phyloP scores from a whole-genome alignment of 2,113 vertebrate species.

The Turdus rufiventris region DNA sequence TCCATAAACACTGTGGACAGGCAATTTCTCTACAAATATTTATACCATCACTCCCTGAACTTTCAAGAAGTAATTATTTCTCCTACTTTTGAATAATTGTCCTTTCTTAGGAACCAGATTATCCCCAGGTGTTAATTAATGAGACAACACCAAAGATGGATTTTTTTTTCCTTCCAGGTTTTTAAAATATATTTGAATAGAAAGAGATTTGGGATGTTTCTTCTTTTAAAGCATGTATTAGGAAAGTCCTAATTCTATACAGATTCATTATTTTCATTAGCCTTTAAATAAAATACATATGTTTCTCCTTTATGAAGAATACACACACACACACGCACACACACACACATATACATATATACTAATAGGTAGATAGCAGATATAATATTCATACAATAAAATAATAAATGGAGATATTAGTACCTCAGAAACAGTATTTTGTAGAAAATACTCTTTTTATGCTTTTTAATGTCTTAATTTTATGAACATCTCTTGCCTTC shows the following conservation, averaged over 20 bases:
- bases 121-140: constrained; percentile 8
- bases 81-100: not conserved
- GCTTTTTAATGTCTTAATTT: not conserved
- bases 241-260: not conserved
- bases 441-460: not conserved
- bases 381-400: not conserved
- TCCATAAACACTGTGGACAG: not conserved
- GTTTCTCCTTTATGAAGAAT: not conserved
- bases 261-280: not conserved
- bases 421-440: not conserved
- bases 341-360: not conserved
- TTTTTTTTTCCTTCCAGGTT: not conserved
- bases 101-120: not conserved
- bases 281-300: not conserved
- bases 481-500: not conserved
- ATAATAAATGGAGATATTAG: not conserved
- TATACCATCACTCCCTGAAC: not conserved
- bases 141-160: not conserved
- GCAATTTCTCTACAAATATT: not conserved
- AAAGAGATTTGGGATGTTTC: not conserved
- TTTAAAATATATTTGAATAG: not conserved
- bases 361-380: not conserved
- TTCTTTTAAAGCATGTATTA: not conserved
- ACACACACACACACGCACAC: rapidly evolving
- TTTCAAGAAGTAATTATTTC: constrained; percentile 8